Evolutionary conservation across 2,797 vertebrate species (phyloP).

Genomic region (Rhynchotus rufescens): DNA sequence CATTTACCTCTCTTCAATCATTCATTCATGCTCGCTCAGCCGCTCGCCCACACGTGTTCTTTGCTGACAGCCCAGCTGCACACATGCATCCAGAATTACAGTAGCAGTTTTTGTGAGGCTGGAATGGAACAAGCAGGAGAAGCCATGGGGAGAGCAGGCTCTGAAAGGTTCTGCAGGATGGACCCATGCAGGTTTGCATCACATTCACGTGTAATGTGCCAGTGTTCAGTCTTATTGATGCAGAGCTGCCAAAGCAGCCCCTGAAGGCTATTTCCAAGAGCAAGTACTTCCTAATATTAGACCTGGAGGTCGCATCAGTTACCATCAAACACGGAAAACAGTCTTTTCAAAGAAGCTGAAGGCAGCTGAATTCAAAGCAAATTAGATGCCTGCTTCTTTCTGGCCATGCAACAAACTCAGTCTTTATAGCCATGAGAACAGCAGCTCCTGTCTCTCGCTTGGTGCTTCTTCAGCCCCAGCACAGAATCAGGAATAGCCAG

Average conservation of each 20-base stretch:
- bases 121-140: not conserved
- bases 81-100: not conserved
- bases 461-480: not conserved
- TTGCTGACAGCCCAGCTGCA: conserved; percentile 42
- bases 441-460: not conserved
- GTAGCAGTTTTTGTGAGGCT: not conserved
- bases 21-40: conserved; percentile 38
- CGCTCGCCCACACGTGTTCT: conserved; percentile 15
- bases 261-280: not conserved
- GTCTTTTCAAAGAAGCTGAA: not conserved
- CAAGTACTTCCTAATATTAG: not conserved
- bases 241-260: not conserved
- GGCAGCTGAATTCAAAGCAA: not conserved
- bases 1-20: conserved; percentile 32
- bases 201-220: accelerated
- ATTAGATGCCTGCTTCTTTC: too few relatives aligned
- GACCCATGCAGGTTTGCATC: not conserved
- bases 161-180: not conserved
- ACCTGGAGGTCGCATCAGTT: not conserved
- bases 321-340: not conserved
- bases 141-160: not conserved
- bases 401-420: not conserved
- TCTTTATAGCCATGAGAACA: not conserved
- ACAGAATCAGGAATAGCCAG: not conserved
- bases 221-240: not conserved